phyloP scores from a whole-genome alignment of 1,140 invertebrate genomes.

The Drosophila sp. region DNA sequence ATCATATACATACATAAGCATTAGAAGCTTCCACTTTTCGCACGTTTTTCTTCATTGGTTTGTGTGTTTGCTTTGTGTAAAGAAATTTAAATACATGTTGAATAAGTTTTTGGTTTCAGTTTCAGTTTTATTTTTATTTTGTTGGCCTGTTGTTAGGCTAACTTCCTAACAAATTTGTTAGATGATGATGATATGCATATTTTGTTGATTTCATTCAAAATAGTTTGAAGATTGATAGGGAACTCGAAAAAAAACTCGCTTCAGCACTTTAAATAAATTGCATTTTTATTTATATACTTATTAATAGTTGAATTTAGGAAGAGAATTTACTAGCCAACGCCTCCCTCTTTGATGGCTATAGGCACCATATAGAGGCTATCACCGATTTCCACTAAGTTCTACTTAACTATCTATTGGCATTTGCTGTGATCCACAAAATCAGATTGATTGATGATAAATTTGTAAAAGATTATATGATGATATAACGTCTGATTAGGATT shows the following conservation, averaged over 20 bases:
- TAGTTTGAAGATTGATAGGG: background rate
- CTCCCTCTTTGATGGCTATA: no score
- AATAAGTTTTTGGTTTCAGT: background rate
- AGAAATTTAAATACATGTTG: conserved; percentile 4
- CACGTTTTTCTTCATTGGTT: background rate
- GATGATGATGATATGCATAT: conserved; percentile 4
- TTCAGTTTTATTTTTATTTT: background rate
- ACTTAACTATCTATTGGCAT: no score
- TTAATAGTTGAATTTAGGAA: no score
- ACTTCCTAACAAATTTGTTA: conserved; percentile 9
- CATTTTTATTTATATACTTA: background rate
- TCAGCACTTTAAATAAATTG: background rate
- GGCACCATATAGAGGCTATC: no score
- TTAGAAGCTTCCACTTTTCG: conserved; percentile 6
- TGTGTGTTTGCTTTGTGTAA: conserved; percentile 2
- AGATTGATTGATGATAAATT: no score
- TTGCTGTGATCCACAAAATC: no score
- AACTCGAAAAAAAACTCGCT: background rate
- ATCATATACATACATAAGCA: background rate
- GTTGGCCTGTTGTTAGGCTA: conserved; percentile 5
- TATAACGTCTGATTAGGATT: no score
- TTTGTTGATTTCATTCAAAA: conserved; percentile 4
- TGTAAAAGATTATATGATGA: no score
- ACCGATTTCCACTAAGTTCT: no score
- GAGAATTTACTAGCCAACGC: no score